Evolutionary conservation across 2,113 vertebrate species (phyloP).

Genomic region (Ctenomys sociabilis): DNA sequence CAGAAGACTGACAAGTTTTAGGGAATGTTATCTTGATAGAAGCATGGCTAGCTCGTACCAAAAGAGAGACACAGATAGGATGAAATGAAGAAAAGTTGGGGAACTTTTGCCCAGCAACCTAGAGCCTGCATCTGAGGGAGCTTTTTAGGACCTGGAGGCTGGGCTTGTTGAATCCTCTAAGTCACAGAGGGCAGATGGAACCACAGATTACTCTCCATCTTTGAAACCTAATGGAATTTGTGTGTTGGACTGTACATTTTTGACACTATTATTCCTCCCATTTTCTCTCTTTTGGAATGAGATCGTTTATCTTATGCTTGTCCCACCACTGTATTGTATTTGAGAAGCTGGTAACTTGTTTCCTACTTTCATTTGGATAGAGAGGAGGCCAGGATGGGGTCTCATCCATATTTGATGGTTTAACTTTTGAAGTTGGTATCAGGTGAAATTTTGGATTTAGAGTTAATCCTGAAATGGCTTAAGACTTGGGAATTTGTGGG

Average conservation of each 20-base stretch:
- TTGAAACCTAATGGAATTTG: neutral
- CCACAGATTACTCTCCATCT: neutral
- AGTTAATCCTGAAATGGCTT: neutral
- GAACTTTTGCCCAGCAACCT: neutral
- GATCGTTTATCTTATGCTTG: neutral
- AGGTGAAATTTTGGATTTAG: neutral
- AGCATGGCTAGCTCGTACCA: neutral
- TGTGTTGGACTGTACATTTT: neutral
- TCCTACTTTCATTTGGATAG: neutral
- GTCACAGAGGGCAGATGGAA: neutral
- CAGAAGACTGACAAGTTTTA: neutral
- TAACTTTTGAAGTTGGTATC: neutral
- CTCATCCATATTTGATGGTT: neutral
- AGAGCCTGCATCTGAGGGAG: no score
- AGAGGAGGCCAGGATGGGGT: neutral
- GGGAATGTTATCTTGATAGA: neutral
- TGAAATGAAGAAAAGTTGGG: neutral
- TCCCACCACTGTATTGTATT: neutral
- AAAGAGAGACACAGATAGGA: neutral
- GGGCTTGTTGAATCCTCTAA: neutral
- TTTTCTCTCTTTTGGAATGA: neutral
- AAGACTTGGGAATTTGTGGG: neutral
- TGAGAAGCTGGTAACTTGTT: neutral
- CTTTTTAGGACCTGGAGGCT: neutral
- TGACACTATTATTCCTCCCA: neutral